phyloP scores from a whole-genome alignment of 1,140 invertebrate species.

The Caenorhabditis remanei region DNA sequence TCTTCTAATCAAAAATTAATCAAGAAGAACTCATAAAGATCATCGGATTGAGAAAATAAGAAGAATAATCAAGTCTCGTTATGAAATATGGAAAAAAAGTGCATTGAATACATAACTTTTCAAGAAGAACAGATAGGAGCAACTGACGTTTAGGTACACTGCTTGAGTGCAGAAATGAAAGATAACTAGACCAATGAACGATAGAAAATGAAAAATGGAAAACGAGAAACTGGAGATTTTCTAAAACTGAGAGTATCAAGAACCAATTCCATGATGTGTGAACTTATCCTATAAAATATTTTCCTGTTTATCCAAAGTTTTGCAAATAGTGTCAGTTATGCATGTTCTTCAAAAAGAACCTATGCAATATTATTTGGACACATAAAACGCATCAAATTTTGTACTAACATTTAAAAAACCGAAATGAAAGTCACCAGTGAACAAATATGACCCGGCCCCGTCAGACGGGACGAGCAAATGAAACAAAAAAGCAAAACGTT shows the following conservation, averaged over 20 bases:
- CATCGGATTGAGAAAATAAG: not conserved
- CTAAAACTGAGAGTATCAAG: too few species aligned
- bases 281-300: too few species aligned
- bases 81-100: conserved; percentile 3
- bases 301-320: too few species aligned
- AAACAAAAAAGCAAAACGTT: not conserved
- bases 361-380: not conserved
- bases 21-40: not conserved
- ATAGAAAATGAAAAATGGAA: not conserved
- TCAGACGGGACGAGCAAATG: conserved; percentile 9
- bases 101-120: not conserved
- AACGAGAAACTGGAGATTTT: not conserved
- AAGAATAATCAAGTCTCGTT: not conserved
- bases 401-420: conserved; percentile 20
- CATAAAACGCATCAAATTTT: not conserved
- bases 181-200: not conserved
- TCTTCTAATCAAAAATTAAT: conserved; percentile 16
- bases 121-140: not conserved
- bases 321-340: too few species aligned
- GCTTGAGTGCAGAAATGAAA: not conserved
- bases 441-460: conserved; percentile 43
- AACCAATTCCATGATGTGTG: too few species aligned
- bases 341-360: too few species aligned
- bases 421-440: conserved; percentile 32
- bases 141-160: conserved; percentile 1